Evolutionary conservation across 64 coral and sea anemone genomes (phyloP), one percentile per base, ranked within the genome.

Genomic region (Montipora efflorescens): DNA sequence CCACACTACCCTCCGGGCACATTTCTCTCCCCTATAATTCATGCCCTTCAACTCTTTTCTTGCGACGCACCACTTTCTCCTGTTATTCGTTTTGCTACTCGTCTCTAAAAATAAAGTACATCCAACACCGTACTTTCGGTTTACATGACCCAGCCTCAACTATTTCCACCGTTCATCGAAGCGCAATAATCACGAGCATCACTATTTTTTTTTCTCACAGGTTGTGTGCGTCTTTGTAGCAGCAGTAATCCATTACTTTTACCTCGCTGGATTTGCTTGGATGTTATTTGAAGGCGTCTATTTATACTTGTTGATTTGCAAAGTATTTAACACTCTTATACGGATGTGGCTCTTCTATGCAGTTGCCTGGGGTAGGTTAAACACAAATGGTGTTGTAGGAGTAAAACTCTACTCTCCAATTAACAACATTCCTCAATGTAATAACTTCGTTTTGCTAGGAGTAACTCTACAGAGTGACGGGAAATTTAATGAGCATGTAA

Each of bases 231-330:
- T 84, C 11, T 88, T 97, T 8, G 92, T 94, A 52, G 95, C 95
- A 28, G 83, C 87, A 11, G 28, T 94, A 22, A 74, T 97, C 10
- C 95, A 97, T 21, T 97, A 91, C 66, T 94, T 94, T 68, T 97
- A 97, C 59, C 82, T 94, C 43, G 95, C 79, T 7, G 95, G 82
- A 71, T 97, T 97, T 51, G 77, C 81, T 66, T 97, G 95, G 95
- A 97, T 97, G 95, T 48, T 97, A 7, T 78, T 97, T 13, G 96
- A 97, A 59, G 96, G 96, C 8, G 59, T 95, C 3, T 97, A 97
- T 77, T 84, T 97, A 5, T 97, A 97, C 55, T 55, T 97, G 8
- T 89, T 89, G 93, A 84, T 97, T 21, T 78, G 94, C 64, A 91
- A 97, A 70, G 96, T 97, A 1, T 97, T 95, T 13, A 97, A 97